Evolutionary conservation across 2,888 invertebrate species (phyloP), one percentile per base, ranked within the genome.

Genomic region (Thecophora atra): DNA sequence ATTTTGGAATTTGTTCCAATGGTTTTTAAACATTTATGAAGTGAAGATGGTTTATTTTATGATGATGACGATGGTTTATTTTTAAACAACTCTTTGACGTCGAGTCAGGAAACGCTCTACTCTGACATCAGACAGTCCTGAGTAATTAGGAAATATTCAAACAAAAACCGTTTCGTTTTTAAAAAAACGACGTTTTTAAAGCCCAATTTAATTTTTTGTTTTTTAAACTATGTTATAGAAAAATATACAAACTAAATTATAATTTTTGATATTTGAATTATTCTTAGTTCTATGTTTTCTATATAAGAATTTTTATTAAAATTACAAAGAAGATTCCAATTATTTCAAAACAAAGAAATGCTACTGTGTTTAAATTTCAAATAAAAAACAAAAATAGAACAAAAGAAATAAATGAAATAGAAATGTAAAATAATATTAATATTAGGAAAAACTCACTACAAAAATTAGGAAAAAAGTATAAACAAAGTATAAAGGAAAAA

Each of bases 1-100:
- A 47, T n/a, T 47, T 37, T 37, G 37, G 6, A 47, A 58, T 58
- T 24, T 58, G 26, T 58, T 58, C 24, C 58, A 28, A 58, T 26
- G 28, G 24, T 58, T 58, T 58, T 28, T 28, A 2, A 58, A 58
- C 26, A 21, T 54, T 21, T 54, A 54, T 24, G 54, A 52, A n/a
- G n/a, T 54, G 24, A 54, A 52, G 21, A 52, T 52, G n/a, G n/a
- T 19, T 19, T 52, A 52, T 19, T 4, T 19, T 19, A 13, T 54
- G 21, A 3, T 54, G 54, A 13, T 54, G 21, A 3, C 21, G 54
- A 54, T 54, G 24, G 13, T 54, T 54, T 21, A 54, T 54, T 21
- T 54, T 21, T 54, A 54, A 24, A 37, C 6, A 37, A 37, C 37
- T 37, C 11, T 37, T 11, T 37, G 37, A 37, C 37, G 37, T 37